Percentiles rank a stretch among this genome's conserved stretches.
Evolutionary conservation across 2,888 invertebrate species (phyloP).

Genomic region (Achlya flavicornis): DNA sequence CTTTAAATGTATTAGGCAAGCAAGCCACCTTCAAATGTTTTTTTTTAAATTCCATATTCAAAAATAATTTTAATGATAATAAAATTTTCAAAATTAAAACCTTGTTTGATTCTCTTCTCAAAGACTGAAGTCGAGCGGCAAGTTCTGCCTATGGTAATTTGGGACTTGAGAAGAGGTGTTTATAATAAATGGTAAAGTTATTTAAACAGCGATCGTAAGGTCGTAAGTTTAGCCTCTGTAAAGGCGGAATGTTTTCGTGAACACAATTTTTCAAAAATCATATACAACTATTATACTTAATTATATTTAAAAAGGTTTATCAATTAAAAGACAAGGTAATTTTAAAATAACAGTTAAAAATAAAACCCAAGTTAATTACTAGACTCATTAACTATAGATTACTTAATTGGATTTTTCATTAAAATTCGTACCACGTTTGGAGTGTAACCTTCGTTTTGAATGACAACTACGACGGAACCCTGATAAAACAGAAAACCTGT

Average conservation of each 20-base stretch:
- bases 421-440: background rate
- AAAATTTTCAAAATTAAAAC: too few relatives aligned
- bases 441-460: background rate
- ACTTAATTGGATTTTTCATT: background rate
- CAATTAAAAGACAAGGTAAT: background rate
- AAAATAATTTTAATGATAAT: too few relatives aligned
- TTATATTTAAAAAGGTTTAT: background rate
- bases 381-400: background rate
- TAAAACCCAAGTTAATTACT: background rate
- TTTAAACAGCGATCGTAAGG: background rate
- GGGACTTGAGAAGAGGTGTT: background rate
- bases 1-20: too few relatives aligned
- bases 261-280: background rate
- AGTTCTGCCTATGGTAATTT: background rate
- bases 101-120: too few relatives aligned
- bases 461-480: background rate
- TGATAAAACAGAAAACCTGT: constrained; percentile 23
- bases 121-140: too few relatives aligned
- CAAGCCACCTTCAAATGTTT: too few relatives aligned
- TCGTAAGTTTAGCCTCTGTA: background rate
- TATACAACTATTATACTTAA: background rate
- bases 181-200: background rate
- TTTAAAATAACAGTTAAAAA: background rate
- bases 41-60: too few relatives aligned
- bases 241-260: background rate